Conservation (phyloP, 2,113 vertebrate genomes). For the Speoplatyrhinus poulsoni region DNA sequence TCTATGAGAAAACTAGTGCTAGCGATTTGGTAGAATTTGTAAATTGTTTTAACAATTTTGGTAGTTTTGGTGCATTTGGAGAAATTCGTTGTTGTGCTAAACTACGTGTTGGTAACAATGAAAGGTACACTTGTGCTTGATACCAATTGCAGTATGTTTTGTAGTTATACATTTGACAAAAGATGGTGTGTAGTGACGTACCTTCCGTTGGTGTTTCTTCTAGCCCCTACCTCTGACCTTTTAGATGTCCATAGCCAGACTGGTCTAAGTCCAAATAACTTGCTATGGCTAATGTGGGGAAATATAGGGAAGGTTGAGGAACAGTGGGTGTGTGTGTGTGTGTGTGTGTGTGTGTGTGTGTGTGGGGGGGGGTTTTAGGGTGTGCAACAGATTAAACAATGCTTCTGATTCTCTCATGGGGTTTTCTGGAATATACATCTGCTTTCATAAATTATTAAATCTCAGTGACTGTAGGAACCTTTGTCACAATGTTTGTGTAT, state of each 20-base stretch:
- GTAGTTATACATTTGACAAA: not conserved
- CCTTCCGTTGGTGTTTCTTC: slow-evolving; percentile 15
- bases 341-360: too few species aligned
- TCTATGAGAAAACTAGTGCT: too few species aligned
- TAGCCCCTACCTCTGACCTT: slow-evolving; percentile 45
- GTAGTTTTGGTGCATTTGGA: too few species aligned
- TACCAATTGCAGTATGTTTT: too few species aligned
- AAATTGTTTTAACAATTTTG: too few species aligned
- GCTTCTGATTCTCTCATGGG: slow-evolving; percentile 63
- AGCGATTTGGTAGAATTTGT: too few species aligned
- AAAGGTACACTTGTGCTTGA: too few species aligned
- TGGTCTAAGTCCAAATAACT: slow-evolving; percentile 58
- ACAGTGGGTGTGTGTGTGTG: not conserved
- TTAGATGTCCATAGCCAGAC: slow-evolving; percentile 40
- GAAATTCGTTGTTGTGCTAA: too few species aligned
- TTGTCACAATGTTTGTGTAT: slow-evolving; percentile 40
- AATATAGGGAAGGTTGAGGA: not conserved
- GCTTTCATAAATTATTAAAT: slow-evolving; percentile 68
- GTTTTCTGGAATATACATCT: slow-evolving; percentile 66
- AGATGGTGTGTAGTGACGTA: not conserved
- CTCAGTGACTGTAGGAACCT: slow-evolving; percentile 52
- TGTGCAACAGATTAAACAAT: slow-evolving; percentile 62
- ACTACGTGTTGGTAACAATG: too few species aligned
- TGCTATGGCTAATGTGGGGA: slow-evolving; percentile 38
- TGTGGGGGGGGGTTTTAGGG: slow-evolving; percentile 34